Conservation (phyloP, 2,888 invertebrate species). For the Hoplodrina ambigua region DNA sequence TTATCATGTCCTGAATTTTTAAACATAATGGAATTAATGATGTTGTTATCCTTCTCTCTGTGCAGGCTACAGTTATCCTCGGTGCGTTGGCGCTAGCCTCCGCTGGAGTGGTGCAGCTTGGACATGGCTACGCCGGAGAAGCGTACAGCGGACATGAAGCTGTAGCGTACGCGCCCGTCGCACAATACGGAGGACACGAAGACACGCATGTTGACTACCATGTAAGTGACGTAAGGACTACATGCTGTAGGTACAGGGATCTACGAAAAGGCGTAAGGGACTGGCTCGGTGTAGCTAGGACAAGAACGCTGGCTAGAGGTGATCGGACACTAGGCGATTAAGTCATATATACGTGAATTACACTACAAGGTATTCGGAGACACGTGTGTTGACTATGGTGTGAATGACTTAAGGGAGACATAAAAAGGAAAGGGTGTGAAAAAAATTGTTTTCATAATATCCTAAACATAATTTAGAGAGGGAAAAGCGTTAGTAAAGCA, state of each 20-base stretch:
- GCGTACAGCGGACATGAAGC: conserved; percentile 83
- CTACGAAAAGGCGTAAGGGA: background rate
- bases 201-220: conserved; percentile 88
- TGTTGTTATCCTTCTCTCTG: background rate
- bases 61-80: conserved; percentile 54
- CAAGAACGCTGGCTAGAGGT: no score
- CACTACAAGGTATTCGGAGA: background rate
- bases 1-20: no score
- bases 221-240: conserved; percentile 70
- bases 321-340: no score
- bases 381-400: background rate
- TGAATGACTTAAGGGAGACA: background rate
- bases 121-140: conserved; percentile 81
- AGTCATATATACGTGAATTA: no score
- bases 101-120: conserved; percentile 81
- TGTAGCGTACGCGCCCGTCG: conserved; percentile 82
- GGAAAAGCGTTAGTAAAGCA: background rate
- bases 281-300: background rate
- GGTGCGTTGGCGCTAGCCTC: conserved; percentile 84
- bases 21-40: no score
- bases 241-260: background rate
- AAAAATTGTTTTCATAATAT: background rate
- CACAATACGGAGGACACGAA: conserved; percentile 81
- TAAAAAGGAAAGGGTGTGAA: background rate
- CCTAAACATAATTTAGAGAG: background rate